Conservation (phyloP, 1,140 invertebrate genomes). For the Pseudomyrmex cubaensis region DNA sequence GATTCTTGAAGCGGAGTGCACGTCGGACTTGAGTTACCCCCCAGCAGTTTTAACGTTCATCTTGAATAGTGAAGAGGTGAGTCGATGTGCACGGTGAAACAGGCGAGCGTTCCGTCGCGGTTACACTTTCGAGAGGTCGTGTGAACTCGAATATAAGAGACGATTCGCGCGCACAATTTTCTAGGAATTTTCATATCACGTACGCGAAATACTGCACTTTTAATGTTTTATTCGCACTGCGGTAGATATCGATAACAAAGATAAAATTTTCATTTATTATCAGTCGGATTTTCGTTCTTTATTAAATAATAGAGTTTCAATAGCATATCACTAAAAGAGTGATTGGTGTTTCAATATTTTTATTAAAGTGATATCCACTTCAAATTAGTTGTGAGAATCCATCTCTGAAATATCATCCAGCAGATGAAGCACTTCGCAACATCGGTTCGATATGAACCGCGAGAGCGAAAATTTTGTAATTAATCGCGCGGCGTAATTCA, state of each 20-base stretch:
- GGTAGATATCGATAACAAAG: not conserved
- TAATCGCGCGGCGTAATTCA: conserved; percentile 48
- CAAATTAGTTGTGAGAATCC: not conserved
- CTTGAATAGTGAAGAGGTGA: conserved; percentile 91
- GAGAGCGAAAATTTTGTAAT: conserved; percentile 45
- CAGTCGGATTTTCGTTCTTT: not conserved
- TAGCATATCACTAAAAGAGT: not conserved
- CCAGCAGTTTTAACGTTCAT: conserved; percentile 89
- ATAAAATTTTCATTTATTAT: not conserved
- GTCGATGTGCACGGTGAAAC: conserved; percentile 26
- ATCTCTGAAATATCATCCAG: not conserved
- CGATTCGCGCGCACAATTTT: not conserved
- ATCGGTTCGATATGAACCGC: conserved; percentile 12
- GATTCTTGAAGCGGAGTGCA: conserved; percentile 90
- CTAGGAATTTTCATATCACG: not conserved
- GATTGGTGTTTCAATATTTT: conserved; percentile 1
- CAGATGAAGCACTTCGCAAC: not conserved
- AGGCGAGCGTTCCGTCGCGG: not conserved
- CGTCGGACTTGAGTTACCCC: conserved; percentile 90
- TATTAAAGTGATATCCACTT: not conserved
- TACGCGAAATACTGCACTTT: not conserved
- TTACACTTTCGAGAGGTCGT: conserved; percentile 23
- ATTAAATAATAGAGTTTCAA: not conserved
- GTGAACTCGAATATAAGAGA: not conserved
- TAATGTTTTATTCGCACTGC: not conserved